A percentile compares a stretch with the other conserved stretches of the same genome.
These are phyloP conservation scores for Enteromius afrohamiltoni DNA, from an alignment of 2,797 vertebrate genomes.

Conservation along the genomic window DNA sequence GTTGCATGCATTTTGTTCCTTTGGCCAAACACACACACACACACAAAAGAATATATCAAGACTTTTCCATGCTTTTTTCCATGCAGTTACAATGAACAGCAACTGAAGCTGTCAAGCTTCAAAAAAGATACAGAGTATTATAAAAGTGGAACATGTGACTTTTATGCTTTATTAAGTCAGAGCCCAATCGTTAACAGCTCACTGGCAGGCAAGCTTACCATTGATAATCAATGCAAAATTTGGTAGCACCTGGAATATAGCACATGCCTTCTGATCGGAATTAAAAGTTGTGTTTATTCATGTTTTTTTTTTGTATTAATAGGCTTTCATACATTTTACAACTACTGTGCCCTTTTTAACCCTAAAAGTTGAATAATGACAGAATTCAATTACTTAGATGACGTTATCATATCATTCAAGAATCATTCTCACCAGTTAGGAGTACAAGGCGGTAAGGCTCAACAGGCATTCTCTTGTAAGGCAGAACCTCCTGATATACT, in stretches of 20 bases:
- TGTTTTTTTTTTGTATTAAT: background rate
- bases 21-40: background rate
- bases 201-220: background rate
- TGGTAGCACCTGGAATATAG: background rate
- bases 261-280: background rate
- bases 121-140: background rate
- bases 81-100: background rate
- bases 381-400: background rate
- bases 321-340: background rate
- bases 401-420: no score
- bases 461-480: conserved; percentile 76
- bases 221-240: background rate
- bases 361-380: background rate
- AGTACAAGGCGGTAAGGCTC: conserved; percentile 86
- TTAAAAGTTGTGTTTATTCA: background rate
- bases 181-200: background rate
- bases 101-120: background rate
- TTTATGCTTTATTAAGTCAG: conserved; percentile 1
- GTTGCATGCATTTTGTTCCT: background rate
- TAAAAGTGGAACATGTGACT: background rate
- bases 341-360: background rate
- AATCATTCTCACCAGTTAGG: conserved; percentile 83
- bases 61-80: background rate
- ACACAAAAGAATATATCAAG: background rate
- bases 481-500: conserved; percentile 88